Evolutionary conservation across 2,113 vertebrate species (phyloP).

Genomic region (Chaetorhynchus papuensis): DNA sequence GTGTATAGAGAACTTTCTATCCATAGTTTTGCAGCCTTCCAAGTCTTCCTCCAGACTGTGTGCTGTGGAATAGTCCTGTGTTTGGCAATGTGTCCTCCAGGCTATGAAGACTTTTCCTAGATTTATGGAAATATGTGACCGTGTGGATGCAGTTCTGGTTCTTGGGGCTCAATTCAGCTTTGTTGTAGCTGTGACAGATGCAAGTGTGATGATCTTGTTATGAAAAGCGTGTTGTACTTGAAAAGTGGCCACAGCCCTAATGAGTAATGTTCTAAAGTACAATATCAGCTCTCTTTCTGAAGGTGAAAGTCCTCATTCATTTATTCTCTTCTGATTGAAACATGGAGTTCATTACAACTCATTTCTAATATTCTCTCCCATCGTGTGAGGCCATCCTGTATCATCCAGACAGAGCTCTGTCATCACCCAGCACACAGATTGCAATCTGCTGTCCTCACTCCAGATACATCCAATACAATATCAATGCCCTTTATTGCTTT

Average conservation of each 20-base stretch:
- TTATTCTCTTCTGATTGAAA: conserved; percentile 34
- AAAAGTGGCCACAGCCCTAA: conserved; percentile 10
- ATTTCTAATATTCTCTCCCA: conserved; percentile 11
- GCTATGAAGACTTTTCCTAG: background rate
- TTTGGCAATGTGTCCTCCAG: background rate
- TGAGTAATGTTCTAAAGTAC: background rate
- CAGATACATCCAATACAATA: conserved; percentile 56
- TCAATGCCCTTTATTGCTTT: conserved; percentile 66
- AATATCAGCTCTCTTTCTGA: background rate
- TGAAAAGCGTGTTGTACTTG: conserved; percentile 17
- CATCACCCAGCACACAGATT: conserved; percentile 32
- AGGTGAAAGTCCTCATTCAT: conserved; percentile 23
- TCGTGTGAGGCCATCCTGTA: background rate
- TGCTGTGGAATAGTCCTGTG: background rate
- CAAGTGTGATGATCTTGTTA: conserved; percentile 11
- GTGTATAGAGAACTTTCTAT: background rate
- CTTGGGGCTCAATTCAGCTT: background rate
- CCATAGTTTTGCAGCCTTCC: background rate
- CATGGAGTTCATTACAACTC: conserved; percentile 39
- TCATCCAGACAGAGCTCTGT: conserved; percentile 13
- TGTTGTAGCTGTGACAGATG: conserved; percentile 1
- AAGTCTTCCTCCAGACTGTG: background rate
- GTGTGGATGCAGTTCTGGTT: background rate
- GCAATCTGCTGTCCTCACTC: conserved; percentile 60
- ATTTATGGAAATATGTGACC: background rate